A percentile compares a stretch with the other conserved stretches of the same genome.
Conservation (phyloP, 2,113 vertebrate species). For the Melanerpes aurifrons region DNA sequence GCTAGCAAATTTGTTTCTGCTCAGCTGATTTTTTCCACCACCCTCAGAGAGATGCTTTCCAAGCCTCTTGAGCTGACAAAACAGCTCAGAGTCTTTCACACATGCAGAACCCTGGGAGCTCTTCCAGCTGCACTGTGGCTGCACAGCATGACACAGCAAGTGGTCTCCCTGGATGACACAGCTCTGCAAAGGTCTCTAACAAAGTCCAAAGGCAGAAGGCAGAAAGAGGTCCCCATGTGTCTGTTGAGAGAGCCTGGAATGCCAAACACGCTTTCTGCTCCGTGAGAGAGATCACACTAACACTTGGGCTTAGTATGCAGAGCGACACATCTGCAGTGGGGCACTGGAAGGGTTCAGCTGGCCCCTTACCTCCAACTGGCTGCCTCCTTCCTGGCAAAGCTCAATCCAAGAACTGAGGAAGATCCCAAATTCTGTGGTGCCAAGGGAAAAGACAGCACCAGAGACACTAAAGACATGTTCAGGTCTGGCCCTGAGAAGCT, state of each 20-base stretch:
- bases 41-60: neutral
- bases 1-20: neutral
- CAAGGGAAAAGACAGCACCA: neutral
- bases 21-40: neutral
- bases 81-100: neutral
- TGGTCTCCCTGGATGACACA: neutral
- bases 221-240: too few relatives aligned
- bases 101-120: neutral
- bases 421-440: neutral
- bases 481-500: neutral
- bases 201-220: neutral
- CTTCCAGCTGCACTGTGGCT: accelerated
- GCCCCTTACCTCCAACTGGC: neutral
- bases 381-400: neutral
- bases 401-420: neutral
- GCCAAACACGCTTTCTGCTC: too few relatives aligned
- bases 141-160: conserved; percentile 3
- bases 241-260: too few relatives aligned
- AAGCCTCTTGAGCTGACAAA: neutral
- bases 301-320: too few relatives aligned
- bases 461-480: neutral
- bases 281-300: too few relatives aligned
- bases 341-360: neutral
- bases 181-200: neutral
- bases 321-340: neutral